Evolutionary conservation across 2,113 vertebrate genomes (phyloP).

Genomic region (Microtus montanus): DNA sequence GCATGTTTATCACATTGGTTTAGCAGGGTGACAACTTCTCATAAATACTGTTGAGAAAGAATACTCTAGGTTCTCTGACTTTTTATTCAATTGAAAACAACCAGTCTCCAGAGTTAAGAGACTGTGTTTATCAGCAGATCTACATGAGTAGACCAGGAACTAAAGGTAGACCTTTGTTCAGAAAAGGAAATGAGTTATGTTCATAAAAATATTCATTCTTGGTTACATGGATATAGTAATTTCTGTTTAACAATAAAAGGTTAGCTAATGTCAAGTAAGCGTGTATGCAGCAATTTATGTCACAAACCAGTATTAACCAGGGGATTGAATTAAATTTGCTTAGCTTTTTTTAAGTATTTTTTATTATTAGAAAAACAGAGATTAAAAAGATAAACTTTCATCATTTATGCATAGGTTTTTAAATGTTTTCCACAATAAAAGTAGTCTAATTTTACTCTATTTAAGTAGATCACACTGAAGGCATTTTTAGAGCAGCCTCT

Average conservation of each 20-base stretch:
- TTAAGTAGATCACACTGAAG: conserved; percentile 23
- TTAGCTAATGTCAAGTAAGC: not conserved
- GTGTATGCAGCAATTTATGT: not conserved
- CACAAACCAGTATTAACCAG: not conserved
- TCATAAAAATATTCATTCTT: not conserved
- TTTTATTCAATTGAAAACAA: not conserved
- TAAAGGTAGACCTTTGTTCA: not conserved
- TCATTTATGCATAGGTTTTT: conserved; percentile 44
- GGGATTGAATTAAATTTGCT: not conserved
- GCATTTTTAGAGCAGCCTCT: not conserved
- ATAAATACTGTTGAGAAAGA: not conserved
- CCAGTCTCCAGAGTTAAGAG: not conserved
- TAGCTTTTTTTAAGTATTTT: conserved; percentile 27
- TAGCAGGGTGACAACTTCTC: not conserved
- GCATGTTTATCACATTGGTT: not conserved
- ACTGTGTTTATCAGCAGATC: not conserved
- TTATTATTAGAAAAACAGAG: conserved; percentile 29
- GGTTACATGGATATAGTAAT: not conserved
- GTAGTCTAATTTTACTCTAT: not conserved
- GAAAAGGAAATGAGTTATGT: not conserved
- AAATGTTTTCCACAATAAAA: conserved; percentile 11
- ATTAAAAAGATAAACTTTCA: conserved; percentile 38
- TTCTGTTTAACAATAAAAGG: not conserved
- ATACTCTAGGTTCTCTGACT: not conserved
- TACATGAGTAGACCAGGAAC: not conserved